Base-by-base conservation (phyloP, 2,888 invertebrate genomes). In the Chaitophorus viminalis region DNA sequence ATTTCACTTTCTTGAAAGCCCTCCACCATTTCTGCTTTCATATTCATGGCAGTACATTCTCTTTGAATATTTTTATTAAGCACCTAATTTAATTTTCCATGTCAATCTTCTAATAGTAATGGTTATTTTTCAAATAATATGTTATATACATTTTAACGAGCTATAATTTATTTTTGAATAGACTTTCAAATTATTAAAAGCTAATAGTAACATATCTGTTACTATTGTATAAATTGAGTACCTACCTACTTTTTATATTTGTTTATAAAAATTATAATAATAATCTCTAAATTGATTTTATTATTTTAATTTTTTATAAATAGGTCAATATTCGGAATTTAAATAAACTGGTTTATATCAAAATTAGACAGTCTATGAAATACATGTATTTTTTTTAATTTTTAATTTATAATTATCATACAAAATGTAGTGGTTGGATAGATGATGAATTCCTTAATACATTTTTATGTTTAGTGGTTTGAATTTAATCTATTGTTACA, bases 1-100 rank as follows among this genome's bases (percentile, higher is more conserved):
- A 81, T 87, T 87, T 87, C 81, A 79, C 87, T 87, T 87, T 83
- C 88, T 82, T 88, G 79, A 83, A 88, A 88, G 76, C 68, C 74
- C 52, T 76, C 77, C 25, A 77, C 83, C 6, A 82, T 79, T 82
- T 85, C 46, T 79, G 87, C 87, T 74, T 81, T 81, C 86, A 86
- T 86, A 86, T 74, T 72, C 21, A 72, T 78, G 36, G 21, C 39
- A 77, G 25, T 79, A 81, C 87, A 87, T 87, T 87, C 87, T 87
- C 79, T 87, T 87, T 68, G 65, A 84, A 84, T 84, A 77, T 46
- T 68, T 84, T 76, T 84, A 76, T 33, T 46, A 46, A 84, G 21
- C 14, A 5, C 52, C 39, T 46, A 84, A 46, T 46, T 74, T 29
- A 84, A 77, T 84, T 76, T 84, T 84, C 31, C 33, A 68, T 52